Evolutionary conservation across 2,797 vertebrate species (phyloP).

Genomic region (Rallus crepitans): DNA sequence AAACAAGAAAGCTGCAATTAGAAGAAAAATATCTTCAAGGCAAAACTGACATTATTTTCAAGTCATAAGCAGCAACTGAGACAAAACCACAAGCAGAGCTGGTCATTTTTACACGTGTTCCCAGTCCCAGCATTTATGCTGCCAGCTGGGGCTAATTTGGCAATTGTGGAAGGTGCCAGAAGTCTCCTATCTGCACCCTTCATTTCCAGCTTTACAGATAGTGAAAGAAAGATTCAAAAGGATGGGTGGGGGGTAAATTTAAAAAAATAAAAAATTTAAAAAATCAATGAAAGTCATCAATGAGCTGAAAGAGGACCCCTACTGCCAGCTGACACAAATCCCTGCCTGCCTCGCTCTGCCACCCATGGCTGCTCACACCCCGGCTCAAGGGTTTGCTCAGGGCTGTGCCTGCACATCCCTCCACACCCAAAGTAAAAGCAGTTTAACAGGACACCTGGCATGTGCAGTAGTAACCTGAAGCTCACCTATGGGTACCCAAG

Average conservation of each 20-base stretch:
- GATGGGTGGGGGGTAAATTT: no score
- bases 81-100: neutral
- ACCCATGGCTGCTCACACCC: neutral
- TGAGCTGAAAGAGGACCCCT: neutral
- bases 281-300: neutral
- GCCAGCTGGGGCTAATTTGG: neutral
- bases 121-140: fast-evolving
- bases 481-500: fast-evolving
- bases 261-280: no score
- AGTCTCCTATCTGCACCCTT: neutral
- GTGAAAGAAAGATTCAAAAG: neutral
- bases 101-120: fast-evolving
- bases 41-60: neutral
- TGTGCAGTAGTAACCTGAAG: fast-evolving
- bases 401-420: neutral
- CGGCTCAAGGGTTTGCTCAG: fast-evolving
- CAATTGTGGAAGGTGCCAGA: neutral
- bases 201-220: neutral
- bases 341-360: neutral
- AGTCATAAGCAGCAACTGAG: neutral
- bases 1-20: neutral
- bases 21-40: neutral
- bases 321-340: neutral
- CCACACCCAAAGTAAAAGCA: fast-evolving
- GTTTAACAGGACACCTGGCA: fast-evolving